Evolutionary conservation across 2,113 vertebrate species (phyloP).

Genomic region (Oceanodroma tethys): DNA sequence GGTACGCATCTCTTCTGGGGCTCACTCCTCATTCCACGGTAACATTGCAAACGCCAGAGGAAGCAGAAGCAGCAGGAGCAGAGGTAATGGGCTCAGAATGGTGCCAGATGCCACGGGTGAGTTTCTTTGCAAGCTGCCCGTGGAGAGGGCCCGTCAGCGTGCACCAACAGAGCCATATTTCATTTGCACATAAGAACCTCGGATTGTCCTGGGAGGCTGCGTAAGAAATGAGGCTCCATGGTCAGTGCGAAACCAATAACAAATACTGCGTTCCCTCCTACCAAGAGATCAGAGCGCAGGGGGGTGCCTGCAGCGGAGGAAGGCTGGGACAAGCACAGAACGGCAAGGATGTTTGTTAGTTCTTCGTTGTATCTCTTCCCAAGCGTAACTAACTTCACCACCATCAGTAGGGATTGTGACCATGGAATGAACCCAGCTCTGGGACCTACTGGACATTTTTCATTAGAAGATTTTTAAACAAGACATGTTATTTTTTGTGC

Average conservation of each 20-base stretch:
- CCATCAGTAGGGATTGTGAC: not conserved
- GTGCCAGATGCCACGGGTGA: constrained; percentile 15
- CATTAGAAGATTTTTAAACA: not conserved
- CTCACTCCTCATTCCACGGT: not conserved
- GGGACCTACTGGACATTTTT: not conserved
- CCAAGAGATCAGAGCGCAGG: not conserved
- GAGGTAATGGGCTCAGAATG: constrained; percentile 20
- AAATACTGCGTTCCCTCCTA: not conserved
- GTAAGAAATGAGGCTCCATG: not conserved
- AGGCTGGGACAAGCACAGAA: not conserved
- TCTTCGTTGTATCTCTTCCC: not conserved
- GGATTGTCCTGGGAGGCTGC: not conserved
- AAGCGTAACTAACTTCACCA: not conserved
- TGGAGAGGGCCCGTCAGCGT: not conserved
- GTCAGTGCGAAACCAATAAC: not conserved
- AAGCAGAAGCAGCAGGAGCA: constrained; percentile 39
- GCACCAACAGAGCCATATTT: constrained; percentile 14
- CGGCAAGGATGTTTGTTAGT: not conserved
- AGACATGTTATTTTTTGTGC: not conserved
- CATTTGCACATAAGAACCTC: not conserved
- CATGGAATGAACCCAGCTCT: not conserved
- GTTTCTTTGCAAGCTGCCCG: not conserved
- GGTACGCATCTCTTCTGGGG: not conserved
- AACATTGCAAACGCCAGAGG: not conserved
- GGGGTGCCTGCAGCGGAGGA: not conserved